phyloP scores from a whole-genome alignment of 2,888 invertebrate species.

The Altica lythri region DNA sequence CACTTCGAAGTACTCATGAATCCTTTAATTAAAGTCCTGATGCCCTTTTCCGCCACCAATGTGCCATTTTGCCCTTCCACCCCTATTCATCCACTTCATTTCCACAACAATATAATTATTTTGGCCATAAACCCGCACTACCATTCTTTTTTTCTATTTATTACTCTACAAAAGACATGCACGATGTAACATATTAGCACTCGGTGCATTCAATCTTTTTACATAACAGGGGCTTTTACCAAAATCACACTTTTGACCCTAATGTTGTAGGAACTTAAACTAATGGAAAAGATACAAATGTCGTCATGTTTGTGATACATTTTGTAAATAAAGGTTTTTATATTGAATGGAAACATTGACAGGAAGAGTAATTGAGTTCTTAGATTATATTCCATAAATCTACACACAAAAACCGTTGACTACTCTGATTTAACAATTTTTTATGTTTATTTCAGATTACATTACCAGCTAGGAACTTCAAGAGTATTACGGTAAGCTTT shows the following conservation, averaged over 20 bases:
- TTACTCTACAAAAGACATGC: constrained; percentile 35
- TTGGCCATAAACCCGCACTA: constrained; percentile 41
- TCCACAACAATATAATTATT: constrained; percentile 52
- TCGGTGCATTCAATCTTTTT: constrained; percentile 25
- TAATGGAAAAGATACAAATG: too few species aligned
- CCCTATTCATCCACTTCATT: constrained; percentile 37
- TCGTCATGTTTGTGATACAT: too few species aligned
- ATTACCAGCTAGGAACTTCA: too few species aligned
- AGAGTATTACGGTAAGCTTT: too few species aligned
- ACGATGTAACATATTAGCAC: constrained; percentile 32
- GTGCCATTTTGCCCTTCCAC: constrained; percentile 37
- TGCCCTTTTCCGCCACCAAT: constrained; percentile 25
- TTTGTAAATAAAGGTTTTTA: too few species aligned
- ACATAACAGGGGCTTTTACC: constrained; percentile 13
- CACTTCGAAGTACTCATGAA: background rate
- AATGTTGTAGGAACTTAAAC: too few species aligned
- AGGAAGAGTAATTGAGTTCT: too few species aligned
- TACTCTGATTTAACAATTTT: too few species aligned
- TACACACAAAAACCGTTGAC: too few species aligned
- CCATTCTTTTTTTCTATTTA: constrained; percentile 29
- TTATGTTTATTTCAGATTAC: too few species aligned
- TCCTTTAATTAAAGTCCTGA: constrained; percentile 31
- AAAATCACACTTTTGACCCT: constrained; percentile 14
- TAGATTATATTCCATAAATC: too few species aligned
- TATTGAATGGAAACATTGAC: too few species aligned